Evolutionary conservation across 2,888 invertebrate species (phyloP), one percentile per base, ranked within the genome.

Genomic region (Diaprepes abbreviatus): DNA sequence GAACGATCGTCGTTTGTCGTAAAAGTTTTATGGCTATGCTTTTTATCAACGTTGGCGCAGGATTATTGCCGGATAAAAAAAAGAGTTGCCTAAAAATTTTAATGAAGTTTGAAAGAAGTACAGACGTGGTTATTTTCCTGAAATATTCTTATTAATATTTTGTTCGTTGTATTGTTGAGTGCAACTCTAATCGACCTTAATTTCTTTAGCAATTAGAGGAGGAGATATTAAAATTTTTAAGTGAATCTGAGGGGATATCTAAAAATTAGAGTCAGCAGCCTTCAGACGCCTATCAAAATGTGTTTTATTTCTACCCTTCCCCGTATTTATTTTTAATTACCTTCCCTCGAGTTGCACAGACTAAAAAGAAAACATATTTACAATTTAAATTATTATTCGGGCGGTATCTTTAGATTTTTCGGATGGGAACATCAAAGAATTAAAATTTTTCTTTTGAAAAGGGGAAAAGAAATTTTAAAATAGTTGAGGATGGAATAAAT

Each of bases 1-100:
- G 69, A 33, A 52, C 67, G 60, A 57, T 64, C 64, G 59, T 67
- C 58, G 73, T 66, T 74, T 74, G 77, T 82, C 81, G 80, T 81
- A 81, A 82, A 83, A 83, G 80, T 82, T 82, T 82, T 63, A 68
- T 54, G 79, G 81, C 77, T 80, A 74, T 75, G 74, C 78, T 79
- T 80, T 80, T 81, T 81, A 80, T 80, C 79, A 45, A 48, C 38
- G 68, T 57, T 35, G 45, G 28, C 48, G 16, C 2, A 28, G 36
- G 17, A 40, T 58, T 38, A 12, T 24, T 24, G n/a, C 54, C 10
- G 14, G 16, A 31, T 16, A 50, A 35, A 21, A 60, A 38, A 35
- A 16, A 33, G 3, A 33, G 3, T 24, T 45, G 5, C 21, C 12
- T 40, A 3, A 10, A n/a, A 9, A n/a, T 35, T 35, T 35, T 35